Evolutionary conservation across 2,888 invertebrate genomes (phyloP).

Genomic region (Pristionchus fissidentatus): DNA sequence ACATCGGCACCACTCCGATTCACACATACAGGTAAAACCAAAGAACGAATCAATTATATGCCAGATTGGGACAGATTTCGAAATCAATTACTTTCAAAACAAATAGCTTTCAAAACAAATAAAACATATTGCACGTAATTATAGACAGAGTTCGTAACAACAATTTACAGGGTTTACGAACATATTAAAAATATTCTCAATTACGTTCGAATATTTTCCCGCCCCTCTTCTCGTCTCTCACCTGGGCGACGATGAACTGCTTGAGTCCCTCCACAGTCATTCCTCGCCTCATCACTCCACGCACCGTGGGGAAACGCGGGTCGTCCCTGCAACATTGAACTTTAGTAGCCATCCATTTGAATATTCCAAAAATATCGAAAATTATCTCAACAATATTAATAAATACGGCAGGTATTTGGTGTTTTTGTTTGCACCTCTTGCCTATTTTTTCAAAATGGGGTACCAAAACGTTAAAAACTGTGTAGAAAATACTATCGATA

Average conservation of each 20-base stretch:
- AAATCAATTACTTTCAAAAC: not conserved
- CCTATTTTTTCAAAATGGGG: not conserved
- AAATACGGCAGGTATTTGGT: no score
- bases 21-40: not conserved
- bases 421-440: no score
- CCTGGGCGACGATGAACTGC: conserved; percentile 93
- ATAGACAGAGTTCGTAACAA: no score
- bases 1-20: not conserved
- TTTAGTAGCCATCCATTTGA: no score
- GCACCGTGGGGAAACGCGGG: conserved; percentile 96
- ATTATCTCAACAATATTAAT: no score
- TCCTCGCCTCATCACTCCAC: conserved; percentile 93
- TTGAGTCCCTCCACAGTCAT: conserved; percentile 97
- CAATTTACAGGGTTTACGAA: not conserved
- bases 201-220: not conserved
- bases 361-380: no score
- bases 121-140: no score
- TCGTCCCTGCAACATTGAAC: conserved; percentile 84
- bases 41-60: no score
- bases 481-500: no score
- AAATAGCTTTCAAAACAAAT: not conserved
- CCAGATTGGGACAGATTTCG: not conserved
- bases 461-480: no score
- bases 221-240: not conserved
- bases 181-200: not conserved